These are phyloP conservation scores for Phrynocephalus forsythii DNA, from an alignment of 2,797 vertebrate species.

Conservation along the genomic window DNA sequence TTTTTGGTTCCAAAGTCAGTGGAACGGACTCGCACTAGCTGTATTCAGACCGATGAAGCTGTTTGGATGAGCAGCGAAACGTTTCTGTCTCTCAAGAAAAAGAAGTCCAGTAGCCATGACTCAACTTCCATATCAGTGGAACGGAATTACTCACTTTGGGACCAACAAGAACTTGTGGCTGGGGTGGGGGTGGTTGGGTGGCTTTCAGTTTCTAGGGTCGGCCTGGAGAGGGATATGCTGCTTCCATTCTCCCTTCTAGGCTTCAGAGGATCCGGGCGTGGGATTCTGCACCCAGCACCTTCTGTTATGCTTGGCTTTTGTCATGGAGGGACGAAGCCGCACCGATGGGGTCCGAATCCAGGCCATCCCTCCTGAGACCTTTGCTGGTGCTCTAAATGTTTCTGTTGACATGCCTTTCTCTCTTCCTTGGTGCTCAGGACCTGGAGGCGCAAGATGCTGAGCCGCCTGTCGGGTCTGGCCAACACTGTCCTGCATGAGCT, in stretches of 20 bases:
- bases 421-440: slow-evolving; percentile 27
- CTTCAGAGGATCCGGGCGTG: not conserved
- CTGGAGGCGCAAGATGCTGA: slow-evolving; percentile 85
- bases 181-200: not conserved
- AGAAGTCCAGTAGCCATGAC: too few relatives aligned
- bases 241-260: not conserved
- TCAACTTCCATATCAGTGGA: not conserved
- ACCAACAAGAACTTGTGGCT: too few relatives aligned
- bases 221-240: too few relatives aligned
- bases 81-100: too few relatives aligned
- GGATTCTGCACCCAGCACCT: too few relatives aligned
- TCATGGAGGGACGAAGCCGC: not conserved
- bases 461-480: slow-evolving; percentile 87
- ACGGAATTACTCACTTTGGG: not conserved
- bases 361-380: not conserved
- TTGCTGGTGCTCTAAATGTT: not conserved
- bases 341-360: not conserved
- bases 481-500: slow-evolving; percentile 90
- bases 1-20: not conserved
- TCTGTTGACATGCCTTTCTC: slow-evolving; percentile 20
- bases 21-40: too few relatives aligned
- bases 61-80: too few relatives aligned
- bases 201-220: not conserved
- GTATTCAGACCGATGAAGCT: too few relatives aligned
- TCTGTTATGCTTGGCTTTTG: slow-evolving; percentile 12